Base-by-base conservation (phyloP, 2,113 vertebrate species). In the Planiliza haematocheilus region DNA sequence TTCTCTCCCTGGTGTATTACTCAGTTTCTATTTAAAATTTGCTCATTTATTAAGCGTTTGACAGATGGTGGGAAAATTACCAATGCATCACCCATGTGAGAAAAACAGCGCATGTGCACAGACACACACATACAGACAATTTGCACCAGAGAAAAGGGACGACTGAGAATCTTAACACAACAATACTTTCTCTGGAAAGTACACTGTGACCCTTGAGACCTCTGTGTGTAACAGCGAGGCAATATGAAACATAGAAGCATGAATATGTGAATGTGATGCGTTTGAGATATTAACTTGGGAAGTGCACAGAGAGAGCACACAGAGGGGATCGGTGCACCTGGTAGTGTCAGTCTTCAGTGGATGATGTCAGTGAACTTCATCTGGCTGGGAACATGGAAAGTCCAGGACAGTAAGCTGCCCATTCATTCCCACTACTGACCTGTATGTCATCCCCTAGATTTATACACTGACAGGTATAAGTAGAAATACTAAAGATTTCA, bases 341-440 rank as follows among this genome's bases (percentile, higher is more conserved):
- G n/a, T 69, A 8, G 42, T 56, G 75, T 83, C 87, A 52, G 3
- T 85, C 68, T 78, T 14, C 2, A 8, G 30, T 11, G 24, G 36
- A 73, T 71, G 50, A 81, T 56, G 55, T 62, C 64, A 74, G 7
- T 30, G 30, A 37, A 56, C 66, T 78, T 77, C 70, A 56, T 71
- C 13, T 64, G 48, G 21, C 39, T 30, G 51, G 10, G 6, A 61
- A 41, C 10, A 49, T 52, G 41, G 20, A 50, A 42, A 42, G 37
- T 13, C 38, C 49, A 8, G 24, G 10, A 24, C 24, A 24, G 68
- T 34, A 16, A 56, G 13, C 18, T 14, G 49, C 17, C 57, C 42
- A 36, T 16, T 21, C 14, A n/a, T 21, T 34, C 7, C 14, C 24
- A 21, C 14, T 5, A 46, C 20, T 45, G 14, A 38, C 10, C 42